phyloP scores from a whole-genome alignment of 2,888 invertebrate species.

The Ennomos quercinarius region DNA sequence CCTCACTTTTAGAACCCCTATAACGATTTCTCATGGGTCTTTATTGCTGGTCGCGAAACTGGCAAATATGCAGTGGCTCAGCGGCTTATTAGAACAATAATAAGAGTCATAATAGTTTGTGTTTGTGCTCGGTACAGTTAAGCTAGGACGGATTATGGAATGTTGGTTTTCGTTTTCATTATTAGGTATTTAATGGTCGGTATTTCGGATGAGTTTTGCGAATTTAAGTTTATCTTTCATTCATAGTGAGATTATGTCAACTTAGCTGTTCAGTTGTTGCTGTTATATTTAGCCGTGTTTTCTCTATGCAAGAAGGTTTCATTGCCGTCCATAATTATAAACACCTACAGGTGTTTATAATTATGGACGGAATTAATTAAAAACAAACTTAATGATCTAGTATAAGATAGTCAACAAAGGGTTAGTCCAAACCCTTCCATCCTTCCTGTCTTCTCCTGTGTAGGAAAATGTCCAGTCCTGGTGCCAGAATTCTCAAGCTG shows the following conservation, averaged over 20 bases:
- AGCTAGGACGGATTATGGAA: conserved; percentile 67
- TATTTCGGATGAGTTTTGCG: not conserved
- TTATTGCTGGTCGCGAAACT: conserved; percentile 50
- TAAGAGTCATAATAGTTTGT: conserved; percentile 57
- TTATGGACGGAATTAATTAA: too few species aligned
- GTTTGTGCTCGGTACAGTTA: conserved; percentile 37
- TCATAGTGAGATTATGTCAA: not conserved
- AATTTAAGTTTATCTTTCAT: conserved; percentile 1
- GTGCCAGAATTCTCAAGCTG: too few species aligned
- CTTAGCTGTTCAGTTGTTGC: too few species aligned
- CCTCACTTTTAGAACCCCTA: conserved; percentile 22
- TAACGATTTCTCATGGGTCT: conserved; percentile 52
- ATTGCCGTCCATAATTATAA: too few species aligned
- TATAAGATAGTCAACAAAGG: too few species aligned
- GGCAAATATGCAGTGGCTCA: conserved; percentile 48
- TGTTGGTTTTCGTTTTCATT: conserved; percentile 64
- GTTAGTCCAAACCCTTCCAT: too few species aligned
- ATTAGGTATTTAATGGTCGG: conserved; percentile 33
- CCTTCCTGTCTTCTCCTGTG: too few species aligned
- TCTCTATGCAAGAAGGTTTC: too few species aligned
- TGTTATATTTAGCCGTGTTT: too few species aligned
- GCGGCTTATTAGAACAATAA: conserved; percentile 47
- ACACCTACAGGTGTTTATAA: too few species aligned
- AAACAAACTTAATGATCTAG: too few species aligned
- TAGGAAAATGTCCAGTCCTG: too few species aligned